Conservation (phyloP, 2,888 invertebrate genomes). For the Leucophora obtusa region DNA sequence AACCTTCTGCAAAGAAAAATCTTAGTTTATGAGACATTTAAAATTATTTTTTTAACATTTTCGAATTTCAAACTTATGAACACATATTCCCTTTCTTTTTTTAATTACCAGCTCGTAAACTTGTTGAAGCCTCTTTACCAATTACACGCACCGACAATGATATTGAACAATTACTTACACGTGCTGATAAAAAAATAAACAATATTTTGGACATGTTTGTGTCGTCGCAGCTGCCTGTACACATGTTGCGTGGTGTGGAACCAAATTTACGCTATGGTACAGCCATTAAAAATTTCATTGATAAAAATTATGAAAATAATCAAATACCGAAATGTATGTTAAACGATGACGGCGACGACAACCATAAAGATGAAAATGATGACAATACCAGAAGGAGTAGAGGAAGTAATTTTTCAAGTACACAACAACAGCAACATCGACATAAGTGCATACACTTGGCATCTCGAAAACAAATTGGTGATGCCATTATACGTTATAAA, state of each 20-base stretch:
- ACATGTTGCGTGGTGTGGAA: conserved; percentile 89
- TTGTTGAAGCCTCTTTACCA: conserved; percentile 81
- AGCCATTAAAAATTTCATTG: conserved; percentile 77
- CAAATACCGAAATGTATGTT: conserved; percentile 68
- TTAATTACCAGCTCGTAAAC: conserved; percentile 82
- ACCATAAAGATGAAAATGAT: conserved; percentile 30
- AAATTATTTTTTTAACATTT: not conserved
- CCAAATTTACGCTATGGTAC: conserved; percentile 83
- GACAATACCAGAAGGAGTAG: conserved; percentile 18
- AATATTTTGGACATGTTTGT: conserved; percentile 86
- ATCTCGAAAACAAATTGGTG: conserved; percentile 79
- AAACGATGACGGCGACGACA: conserved; percentile 40
- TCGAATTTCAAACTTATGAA: not conserved
- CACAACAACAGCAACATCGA: conserved; percentile 41
- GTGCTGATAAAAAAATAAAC: conserved; percentile 78
- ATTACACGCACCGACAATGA: conserved; percentile 84
- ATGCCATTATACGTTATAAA: conserved; percentile 78
- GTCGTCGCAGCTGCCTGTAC: conserved; percentile 82
- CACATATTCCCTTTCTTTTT: conserved; percentile 12
- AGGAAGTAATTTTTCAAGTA: not conserved
- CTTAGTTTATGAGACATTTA: not conserved
- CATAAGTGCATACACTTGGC: conserved; percentile 80
- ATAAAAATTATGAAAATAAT: conserved; percentile 63
- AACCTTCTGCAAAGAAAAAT: too few relatives aligned
- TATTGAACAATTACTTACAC: conserved; percentile 80